phyloP scores from a whole-genome alignment of 2,888 invertebrate genomes.

The Andrena flavipes region DNA sequence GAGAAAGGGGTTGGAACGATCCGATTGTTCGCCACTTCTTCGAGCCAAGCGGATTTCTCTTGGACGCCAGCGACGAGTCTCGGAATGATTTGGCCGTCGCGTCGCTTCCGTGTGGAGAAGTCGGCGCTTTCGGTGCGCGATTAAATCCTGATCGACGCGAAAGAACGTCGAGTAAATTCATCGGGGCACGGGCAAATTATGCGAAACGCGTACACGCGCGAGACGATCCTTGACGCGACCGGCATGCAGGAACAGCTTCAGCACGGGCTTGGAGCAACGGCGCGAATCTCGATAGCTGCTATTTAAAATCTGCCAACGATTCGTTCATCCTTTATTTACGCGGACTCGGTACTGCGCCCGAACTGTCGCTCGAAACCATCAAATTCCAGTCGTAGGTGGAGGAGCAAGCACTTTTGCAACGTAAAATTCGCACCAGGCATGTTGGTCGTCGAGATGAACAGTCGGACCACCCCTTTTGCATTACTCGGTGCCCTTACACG shows the following conservation, averaged over 20 bases:
- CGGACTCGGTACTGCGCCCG: neutral
- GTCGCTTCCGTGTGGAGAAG: neutral
- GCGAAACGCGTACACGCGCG: conserved; percentile 35
- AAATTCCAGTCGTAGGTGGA: neutral
- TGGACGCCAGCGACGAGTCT: neutral
- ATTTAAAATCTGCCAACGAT: conserved; percentile 5
- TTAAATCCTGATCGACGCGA: neutral
- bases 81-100: neutral
- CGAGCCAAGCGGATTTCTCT: neutral
- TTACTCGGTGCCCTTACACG: no score
- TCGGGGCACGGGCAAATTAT: conserved; percentile 21
- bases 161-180: conserved; percentile 17
- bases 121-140: conserved; percentile 1
- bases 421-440: no score
- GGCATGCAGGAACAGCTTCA: conserved; percentile 33
- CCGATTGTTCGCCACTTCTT: neutral
- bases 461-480: neutral
- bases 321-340: neutral
- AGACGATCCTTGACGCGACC: conserved; percentile 27
- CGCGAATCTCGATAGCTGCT: conserved; percentile 13
- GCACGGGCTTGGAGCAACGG: conserved; percentile 11
- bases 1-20: neutral
- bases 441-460: no score
- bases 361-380: neutral
- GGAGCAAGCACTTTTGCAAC: no score